A percentile compares a stretch with the other conserved stretches of the same genome.
phyloP scores from a whole-genome alignment of 92 coral and sea anemone species.

The Micromussa lordhowensis region DNA sequence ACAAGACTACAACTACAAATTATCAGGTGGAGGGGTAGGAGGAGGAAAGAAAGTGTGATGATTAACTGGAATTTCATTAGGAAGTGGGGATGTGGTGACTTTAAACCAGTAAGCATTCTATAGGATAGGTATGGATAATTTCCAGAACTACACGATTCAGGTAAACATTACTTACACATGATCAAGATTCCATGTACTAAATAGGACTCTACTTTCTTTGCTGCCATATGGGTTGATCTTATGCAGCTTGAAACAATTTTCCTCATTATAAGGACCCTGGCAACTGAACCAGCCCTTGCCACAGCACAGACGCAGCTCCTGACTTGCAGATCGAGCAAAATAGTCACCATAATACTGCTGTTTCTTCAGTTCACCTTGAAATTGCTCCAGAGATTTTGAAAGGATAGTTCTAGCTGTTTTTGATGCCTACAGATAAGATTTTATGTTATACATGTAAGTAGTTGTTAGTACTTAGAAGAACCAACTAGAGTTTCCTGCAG shows the following conservation, averaged over 20 bases:
- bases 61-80: background rate
- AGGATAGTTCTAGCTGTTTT: constrained; percentile 52
- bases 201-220: constrained; percentile 86
- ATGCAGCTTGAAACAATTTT: constrained; percentile 73
- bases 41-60: background rate
- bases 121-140: background rate
- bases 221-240: constrained; percentile 96
- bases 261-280: constrained; percentile 78
- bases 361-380: constrained; percentile 75
- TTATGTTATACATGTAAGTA: background rate
- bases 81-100: background rate
- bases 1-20: too few relatives aligned
- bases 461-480: background rate
- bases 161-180: constrained; percentile 86
- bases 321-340: constrained; percentile 81
- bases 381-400: constrained; percentile 49
- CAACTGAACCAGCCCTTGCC: constrained; percentile 93
- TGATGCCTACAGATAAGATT: constrained; percentile 20
- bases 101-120: background rate
- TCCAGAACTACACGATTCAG: too few relatives aligned
- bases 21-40: too few relatives aligned
- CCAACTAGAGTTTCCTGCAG: too few relatives aligned
- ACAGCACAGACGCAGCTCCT: constrained; percentile 73
- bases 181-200: constrained; percentile 97
- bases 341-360: constrained; percentile 83